Percentiles rank a stretch among this genome's conserved stretches.
Conservation (phyloP, 2,888 invertebrate species). For the Monochamus alternatus region DNA sequence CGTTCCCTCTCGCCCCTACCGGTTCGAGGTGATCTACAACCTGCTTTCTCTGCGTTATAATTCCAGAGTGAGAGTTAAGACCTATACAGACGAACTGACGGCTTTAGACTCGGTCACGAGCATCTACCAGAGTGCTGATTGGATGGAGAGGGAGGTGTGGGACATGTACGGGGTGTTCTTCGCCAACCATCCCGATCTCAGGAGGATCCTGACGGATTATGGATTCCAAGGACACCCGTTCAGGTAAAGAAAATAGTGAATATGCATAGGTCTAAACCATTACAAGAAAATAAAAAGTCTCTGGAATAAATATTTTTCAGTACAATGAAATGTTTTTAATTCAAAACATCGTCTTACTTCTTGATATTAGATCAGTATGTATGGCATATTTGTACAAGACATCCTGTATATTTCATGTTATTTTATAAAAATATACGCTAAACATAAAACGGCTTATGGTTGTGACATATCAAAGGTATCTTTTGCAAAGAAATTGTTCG, state of each 20-base stretch:
- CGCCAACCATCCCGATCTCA: slow-evolving; percentile 95
- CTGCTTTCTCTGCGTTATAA: slow-evolving; percentile 93
- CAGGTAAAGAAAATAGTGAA: slow-evolving; percentile 58
- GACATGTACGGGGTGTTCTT: slow-evolving; percentile 99
- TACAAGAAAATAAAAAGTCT: no score
- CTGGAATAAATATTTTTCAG: no score
- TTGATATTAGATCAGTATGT: no score
- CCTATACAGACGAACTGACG: slow-evolving; percentile 97
- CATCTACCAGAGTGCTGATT: slow-evolving; percentile 92
- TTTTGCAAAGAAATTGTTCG: neutral
- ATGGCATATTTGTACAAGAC: no score
- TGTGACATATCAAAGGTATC: neutral
- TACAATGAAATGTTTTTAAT: no score
- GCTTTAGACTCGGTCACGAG: slow-evolving; percentile 88
- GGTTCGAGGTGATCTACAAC: slow-evolving; percentile 96
- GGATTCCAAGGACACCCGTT: slow-evolving; percentile 99
- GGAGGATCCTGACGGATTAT: slow-evolving; percentile 97
- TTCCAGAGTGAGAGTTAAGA: slow-evolving; percentile 93
- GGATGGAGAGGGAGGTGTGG: slow-evolving; percentile 97
- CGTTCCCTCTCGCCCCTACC: slow-evolving; percentile 86
- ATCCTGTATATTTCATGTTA: neutral
- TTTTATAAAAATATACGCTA: neutral
- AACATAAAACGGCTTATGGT: no score
- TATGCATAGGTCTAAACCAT: neutral
- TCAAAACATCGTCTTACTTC: no score